These are phyloP conservation scores for Drosophila sordidapex DNA, from an alignment of 2,888 invertebrate genomes.

Conservation along the genomic window DNA sequence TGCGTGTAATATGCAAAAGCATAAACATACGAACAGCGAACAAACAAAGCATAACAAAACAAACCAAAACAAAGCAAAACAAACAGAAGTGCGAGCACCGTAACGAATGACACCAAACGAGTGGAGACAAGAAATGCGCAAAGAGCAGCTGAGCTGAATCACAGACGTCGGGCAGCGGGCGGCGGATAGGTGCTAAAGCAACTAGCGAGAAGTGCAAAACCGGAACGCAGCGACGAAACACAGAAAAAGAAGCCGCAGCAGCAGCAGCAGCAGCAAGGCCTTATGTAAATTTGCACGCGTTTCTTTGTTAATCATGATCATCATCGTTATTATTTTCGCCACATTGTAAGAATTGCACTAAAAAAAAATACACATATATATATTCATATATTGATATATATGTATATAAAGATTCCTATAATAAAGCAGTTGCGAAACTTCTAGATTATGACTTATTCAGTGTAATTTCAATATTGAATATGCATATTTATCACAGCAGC, in stretches of 20 bases:
- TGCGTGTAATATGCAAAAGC: not conserved
- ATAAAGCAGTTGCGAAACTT: not conserved
- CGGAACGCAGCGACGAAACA: conserved; percentile 34
- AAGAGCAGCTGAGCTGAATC: not conserved
- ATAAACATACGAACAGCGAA: conserved; percentile 6
- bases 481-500: not conserved
- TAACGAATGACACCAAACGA: conserved; percentile 69
- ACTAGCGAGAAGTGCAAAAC: conserved; percentile 31
- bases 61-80: conserved; percentile 42
- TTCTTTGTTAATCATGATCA: conserved; percentile 10
- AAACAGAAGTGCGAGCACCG: conserved; percentile 54
- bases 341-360: not conserved
- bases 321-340: not conserved
- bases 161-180: not conserved
- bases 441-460: not conserved
- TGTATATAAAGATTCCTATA: not conserved
- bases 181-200: conserved; percentile 9
- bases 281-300: conserved; percentile 37
- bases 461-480: not conserved
- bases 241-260: conserved; percentile 4
- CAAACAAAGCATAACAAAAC: conserved; percentile 47
- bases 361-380: not conserved
- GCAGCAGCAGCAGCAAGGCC: conserved; percentile 20
- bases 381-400: not conserved
- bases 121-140: conserved; percentile 15